A percentile compares a stretch with the other conserved stretches of the same genome.
These are phyloP conservation scores for Ailuropoda melanoleuca DNA, from an alignment of 2,113 vertebrate species.

Conservation along the genomic window DNA sequence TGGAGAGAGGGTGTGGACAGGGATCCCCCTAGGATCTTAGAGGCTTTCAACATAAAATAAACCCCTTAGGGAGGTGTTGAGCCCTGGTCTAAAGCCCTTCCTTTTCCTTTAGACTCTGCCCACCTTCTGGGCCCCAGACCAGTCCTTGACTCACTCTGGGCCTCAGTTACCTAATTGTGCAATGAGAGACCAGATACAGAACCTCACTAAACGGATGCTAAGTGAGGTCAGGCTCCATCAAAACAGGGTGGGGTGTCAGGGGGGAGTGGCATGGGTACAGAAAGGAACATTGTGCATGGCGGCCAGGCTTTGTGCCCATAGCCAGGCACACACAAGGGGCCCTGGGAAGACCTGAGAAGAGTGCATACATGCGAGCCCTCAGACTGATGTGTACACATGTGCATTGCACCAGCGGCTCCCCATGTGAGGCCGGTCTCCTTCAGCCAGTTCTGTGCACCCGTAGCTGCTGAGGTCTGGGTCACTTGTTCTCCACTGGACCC, in stretches of 20 bases:
- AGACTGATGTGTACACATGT: rapidly evolving
- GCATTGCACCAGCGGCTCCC: background rate
- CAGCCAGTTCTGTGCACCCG: background rate
- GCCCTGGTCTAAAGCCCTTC: background rate
- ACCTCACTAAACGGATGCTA: too few relatives aligned
- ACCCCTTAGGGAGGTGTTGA: background rate
- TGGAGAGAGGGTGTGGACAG: background rate
- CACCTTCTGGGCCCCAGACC: background rate
- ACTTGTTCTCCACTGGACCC: background rate
- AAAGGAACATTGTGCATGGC: too few relatives aligned
- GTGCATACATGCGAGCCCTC: background rate
- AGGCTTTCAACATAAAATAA: background rate
- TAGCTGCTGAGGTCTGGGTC: background rate
- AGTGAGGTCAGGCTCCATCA: too few relatives aligned
- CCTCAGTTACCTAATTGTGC: background rate
- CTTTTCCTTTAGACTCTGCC: background rate
- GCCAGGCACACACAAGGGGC: too few relatives aligned
- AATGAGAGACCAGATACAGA: background rate
- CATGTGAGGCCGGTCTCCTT: background rate
- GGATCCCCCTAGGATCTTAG: background rate
- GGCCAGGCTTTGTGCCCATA: too few relatives aligned
- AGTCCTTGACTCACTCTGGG: background rate
- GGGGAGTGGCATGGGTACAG: background rate
- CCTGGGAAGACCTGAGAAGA: background rate
- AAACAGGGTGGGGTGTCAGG: too few relatives aligned